These are phyloP conservation scores for Lasioglossum calceatum DNA, from an alignment of 2,888 invertebrate species.

Conservation along the genomic window DNA sequence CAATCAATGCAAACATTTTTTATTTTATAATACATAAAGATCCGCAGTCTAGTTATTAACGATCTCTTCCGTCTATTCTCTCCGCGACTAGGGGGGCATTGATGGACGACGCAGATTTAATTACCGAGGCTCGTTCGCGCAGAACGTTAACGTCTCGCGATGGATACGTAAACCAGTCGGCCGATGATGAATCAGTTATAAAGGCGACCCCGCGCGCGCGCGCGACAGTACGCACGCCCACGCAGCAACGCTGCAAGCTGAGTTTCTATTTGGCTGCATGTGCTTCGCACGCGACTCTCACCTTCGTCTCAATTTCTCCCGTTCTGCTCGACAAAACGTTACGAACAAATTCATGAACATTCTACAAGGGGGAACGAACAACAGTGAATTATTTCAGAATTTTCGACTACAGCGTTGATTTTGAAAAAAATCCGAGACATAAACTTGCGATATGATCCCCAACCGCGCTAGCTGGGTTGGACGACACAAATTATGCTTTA, in stretches of 20 bases:
- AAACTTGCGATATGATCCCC: too few species aligned
- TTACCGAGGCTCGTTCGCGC: constrained; percentile 34
- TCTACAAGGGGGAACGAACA: too few species aligned
- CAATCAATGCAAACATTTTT: too few species aligned
- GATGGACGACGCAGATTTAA: constrained; percentile 47
- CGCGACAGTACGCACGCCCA: constrained; percentile 41
- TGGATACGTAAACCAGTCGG: constrained; percentile 40
- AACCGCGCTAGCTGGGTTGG: too few species aligned
- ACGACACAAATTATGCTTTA: too few species aligned
- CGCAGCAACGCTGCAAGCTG: constrained; percentile 35
- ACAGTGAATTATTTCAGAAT: too few species aligned
- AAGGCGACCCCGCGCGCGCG: constrained; percentile 6
- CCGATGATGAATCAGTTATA: constrained; percentile 63
- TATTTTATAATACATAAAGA: too few species aligned
- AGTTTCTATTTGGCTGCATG: constrained; percentile 70
- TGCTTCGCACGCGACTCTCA: constrained; percentile 57
- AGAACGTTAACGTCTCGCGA: constrained; percentile 51
- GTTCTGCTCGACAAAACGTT: too few species aligned
- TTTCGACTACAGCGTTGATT: too few species aligned
- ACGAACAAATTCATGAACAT: too few species aligned
- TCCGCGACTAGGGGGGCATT: not conserved
- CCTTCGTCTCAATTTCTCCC: too few species aligned
- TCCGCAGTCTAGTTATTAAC: constrained; percentile 32
- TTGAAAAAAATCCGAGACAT: too few species aligned
- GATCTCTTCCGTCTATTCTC: constrained; percentile 15